A percentile compares a stretch with the other conserved stretches of the same genome.
Conservation (phyloP, 2,797 vertebrate genomes). For the Borostomias antarcticus region DNA sequence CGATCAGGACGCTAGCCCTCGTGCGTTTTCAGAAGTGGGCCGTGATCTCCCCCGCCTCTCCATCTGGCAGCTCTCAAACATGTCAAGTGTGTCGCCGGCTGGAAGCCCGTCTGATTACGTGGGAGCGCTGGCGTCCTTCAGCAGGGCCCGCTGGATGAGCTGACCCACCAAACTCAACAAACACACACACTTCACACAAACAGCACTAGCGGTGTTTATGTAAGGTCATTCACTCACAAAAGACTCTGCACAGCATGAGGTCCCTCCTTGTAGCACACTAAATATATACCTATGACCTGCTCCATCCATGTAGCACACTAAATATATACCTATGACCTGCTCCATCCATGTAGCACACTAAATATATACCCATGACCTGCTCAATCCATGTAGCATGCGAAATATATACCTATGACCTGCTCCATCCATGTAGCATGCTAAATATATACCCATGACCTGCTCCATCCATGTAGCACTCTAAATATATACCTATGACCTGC, state of each 20-base stretch:
- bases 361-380: no score
- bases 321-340: no score
- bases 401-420: no score
- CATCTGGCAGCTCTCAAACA: not conserved
- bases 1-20: no score
- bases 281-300: not conserved
- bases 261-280: not conserved
- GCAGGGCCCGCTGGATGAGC: not conserved
- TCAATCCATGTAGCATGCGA: no score
- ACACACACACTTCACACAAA: no score
- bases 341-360: no score
- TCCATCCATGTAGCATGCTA: no score
- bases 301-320: no score
- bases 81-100: not conserved
- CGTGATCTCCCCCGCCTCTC: not conserved
- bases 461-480: no score
- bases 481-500: no score
- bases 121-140: not conserved
- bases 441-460: no score
- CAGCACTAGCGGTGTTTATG: not conserved
- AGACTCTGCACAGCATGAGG: not conserved
- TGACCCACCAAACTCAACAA: not conserved
- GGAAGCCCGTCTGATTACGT: not conserved
- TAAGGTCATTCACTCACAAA: not conserved
- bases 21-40: not conserved